Conservation (phyloP, 2,888 invertebrate species). For the Polylopha cassiicola region DNA sequence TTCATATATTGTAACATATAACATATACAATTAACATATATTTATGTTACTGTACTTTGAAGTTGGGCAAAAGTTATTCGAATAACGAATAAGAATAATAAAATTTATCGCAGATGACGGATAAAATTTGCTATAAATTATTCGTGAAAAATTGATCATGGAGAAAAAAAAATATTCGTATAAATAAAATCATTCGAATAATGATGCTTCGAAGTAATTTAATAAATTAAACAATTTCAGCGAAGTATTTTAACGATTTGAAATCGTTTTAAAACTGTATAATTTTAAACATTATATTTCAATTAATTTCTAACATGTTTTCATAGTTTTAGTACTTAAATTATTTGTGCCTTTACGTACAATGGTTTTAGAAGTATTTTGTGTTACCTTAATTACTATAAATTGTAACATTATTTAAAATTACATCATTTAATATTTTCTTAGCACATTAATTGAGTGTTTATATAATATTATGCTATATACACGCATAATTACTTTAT, state of each 20-base stretch:
- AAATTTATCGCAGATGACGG: no score
- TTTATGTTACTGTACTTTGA: no score
- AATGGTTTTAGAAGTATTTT: constrained; percentile 29
- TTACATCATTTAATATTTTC: constrained; percentile 8
- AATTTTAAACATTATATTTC: constrained; percentile 10
- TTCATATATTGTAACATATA: constrained; percentile 37
- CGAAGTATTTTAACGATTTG: constrained; percentile 10
- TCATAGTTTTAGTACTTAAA: constrained; percentile 49
- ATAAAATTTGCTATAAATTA: no score
- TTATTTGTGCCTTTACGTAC: constrained; percentile 61
- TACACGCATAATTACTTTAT: constrained; percentile 15
- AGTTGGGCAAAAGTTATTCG: no score
- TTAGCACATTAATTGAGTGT: constrained; percentile 10
- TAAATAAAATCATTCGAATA: no score
- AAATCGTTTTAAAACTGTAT: no score
- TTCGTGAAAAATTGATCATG: no score
- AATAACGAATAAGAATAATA: no score
- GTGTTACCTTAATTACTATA: constrained; percentile 32
- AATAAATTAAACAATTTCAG: no score
- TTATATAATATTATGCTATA: constrained; percentile 12
- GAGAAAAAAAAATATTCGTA: no score
- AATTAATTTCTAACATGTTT: constrained; percentile 7
- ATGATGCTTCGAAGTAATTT: no score
- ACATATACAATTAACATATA: constrained; percentile 20
- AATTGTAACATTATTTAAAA: neutral